A percentile compares a stretch with the other conserved stretches of the same genome.
Conservation (phyloP, 2,113 vertebrate species). For the Anser cygnoides region DNA sequence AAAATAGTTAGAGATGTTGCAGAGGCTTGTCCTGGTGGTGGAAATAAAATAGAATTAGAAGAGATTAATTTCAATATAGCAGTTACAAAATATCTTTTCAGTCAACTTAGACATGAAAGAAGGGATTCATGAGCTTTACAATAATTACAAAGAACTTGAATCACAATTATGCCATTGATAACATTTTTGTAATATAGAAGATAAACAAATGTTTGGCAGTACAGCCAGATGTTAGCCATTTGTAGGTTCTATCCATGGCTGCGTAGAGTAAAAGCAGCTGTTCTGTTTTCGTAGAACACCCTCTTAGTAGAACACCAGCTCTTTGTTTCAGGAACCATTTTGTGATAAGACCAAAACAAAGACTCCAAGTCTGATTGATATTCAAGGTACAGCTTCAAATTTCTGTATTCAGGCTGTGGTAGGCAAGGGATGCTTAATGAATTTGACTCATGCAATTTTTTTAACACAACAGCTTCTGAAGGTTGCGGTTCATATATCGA, state of each 20-base stretch:
- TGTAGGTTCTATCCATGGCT: not conserved
- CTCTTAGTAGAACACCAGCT: not conserved
- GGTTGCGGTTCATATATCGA: not conserved
- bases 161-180: not conserved
- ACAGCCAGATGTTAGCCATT: not conserved
- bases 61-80: not conserved
- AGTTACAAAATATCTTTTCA: not conserved
- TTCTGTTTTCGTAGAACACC: not conserved
- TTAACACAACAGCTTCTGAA: not conserved
- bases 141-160: not conserved
- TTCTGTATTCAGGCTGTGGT: not conserved
- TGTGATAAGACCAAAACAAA: not conserved
- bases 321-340: not conserved
- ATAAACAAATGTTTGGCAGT: not conserved
- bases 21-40: not conserved
- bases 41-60: not conserved
- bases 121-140: not conserved
- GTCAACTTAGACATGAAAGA: not conserved
- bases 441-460: not conserved
- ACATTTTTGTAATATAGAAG: not conserved
- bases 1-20: not conserved
- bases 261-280: fast-evolving
- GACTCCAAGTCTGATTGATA: not conserved
- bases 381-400: not conserved
- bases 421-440: not conserved